A percentile compares a stretch with the other conserved stretches of the same genome.
phyloP scores from a whole-genome alignment of 2,888 invertebrate species.

The Mesopsocus fuscifrons region DNA sequence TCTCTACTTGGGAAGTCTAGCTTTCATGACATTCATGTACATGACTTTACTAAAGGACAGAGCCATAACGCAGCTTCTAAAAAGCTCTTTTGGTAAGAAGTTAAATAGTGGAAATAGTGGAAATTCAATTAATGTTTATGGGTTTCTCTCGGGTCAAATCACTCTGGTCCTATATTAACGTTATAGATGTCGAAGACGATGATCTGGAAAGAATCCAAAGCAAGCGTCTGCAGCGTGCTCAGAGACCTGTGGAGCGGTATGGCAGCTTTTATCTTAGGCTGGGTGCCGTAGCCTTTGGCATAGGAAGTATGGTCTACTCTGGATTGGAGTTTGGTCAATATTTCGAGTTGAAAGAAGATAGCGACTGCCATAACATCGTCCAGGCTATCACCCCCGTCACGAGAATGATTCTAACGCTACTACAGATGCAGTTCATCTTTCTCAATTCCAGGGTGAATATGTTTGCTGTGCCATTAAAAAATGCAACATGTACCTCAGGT shows the following conservation, averaged over 20 bases:
- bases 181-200: slow-evolving; percentile 6
- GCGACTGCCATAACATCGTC: slow-evolving; percentile 39
- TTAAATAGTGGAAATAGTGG: not conserved
- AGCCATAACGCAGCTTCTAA: slow-evolving; percentile 21
- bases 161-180: slow-evolving; percentile 2
- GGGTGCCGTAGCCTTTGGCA: slow-evolving; percentile 45
- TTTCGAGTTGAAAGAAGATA: slow-evolving; percentile 44
- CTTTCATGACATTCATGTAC: slow-evolving; percentile 48
- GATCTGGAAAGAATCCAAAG: slow-evolving; percentile 22
- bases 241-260: slow-evolving; percentile 32
- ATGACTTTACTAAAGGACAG: slow-evolving; percentile 39
- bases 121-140: no score
- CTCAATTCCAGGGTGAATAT: slow-evolving; percentile 62
- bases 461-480: no score
- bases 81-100: slow-evolving; percentile 13
- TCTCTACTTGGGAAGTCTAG: slow-evolving; percentile 53
- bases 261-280: slow-evolving; percentile 75
- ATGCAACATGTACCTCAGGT: no score
- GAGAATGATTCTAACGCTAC: slow-evolving; percentile 64
- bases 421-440: slow-evolving; percentile 88
- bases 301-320: slow-evolving; percentile 83
- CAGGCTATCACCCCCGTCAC: slow-evolving; percentile 63
- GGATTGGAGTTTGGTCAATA: slow-evolving; percentile 81
- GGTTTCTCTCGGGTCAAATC: no score
- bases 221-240: not conserved